Evolutionary conservation across 2,113 vertebrate genomes (phyloP).

Genomic region (Micromys minutus): DNA sequence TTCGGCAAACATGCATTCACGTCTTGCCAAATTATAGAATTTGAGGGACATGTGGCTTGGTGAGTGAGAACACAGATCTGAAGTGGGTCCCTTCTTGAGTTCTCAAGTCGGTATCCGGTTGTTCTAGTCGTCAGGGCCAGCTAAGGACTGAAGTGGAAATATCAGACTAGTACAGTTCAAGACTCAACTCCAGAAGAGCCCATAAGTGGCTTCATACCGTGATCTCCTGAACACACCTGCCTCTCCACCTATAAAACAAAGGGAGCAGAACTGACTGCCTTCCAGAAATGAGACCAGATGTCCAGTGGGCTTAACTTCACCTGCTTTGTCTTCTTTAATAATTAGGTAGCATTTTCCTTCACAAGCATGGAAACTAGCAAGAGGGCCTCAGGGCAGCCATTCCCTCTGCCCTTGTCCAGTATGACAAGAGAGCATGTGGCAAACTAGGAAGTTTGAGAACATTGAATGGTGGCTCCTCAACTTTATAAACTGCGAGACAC

Average conservation of each 20-base stretch:
- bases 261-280: background rate
- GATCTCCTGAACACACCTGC: background rate
- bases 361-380: background rate
- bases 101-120: background rate
- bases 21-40: background rate
- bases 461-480: background rate
- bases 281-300: background rate
- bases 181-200: background rate
- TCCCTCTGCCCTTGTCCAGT: background rate
- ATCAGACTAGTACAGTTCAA: background rate
- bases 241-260: background rate
- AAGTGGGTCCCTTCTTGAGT: background rate
- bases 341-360: background rate
- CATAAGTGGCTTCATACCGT: background rate
- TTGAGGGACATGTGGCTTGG: background rate
- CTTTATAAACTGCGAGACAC: background rate
- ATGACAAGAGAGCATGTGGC: background rate
- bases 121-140: slow-evolving; percentile 10
- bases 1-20: background rate
- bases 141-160: background rate
- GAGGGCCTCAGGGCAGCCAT: background rate
- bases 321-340: no score
- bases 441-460: background rate
- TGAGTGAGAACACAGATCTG: background rate
- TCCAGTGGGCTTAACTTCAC: background rate